Evolutionary conservation across 2,113 vertebrate genomes (phyloP).

Genomic region (Atractosteus spatula): DNA sequence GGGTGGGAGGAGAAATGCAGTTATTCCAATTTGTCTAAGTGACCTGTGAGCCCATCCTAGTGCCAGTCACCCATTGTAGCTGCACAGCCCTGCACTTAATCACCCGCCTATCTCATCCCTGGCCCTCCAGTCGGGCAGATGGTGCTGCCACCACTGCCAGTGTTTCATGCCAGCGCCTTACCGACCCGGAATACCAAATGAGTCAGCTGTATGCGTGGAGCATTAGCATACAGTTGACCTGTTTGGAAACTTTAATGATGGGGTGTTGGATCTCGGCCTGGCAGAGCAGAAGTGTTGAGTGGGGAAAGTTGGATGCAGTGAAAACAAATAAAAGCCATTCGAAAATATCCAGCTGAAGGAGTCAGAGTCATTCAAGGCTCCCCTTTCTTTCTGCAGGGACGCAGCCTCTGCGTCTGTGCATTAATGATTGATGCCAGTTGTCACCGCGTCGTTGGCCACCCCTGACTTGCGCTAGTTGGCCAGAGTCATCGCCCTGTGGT

Average conservation of each 20-base stretch:
- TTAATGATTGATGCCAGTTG: too few relatives aligned
- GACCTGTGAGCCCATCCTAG: conserved; percentile 20
- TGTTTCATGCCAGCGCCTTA: conserved; percentile 33
- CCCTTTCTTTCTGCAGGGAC: conserved; percentile 36
- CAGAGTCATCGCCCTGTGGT: too few relatives aligned
- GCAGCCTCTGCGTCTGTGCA: too few relatives aligned
- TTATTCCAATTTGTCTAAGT: conserved; percentile 40
- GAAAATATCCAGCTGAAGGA: conserved; percentile 47
- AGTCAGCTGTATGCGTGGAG: conserved; percentile 57
- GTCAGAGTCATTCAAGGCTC: conserved; percentile 40
- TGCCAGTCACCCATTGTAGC: conserved; percentile 41
- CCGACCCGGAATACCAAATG: conserved; percentile 37
- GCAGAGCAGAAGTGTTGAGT: conserved; percentile 34
- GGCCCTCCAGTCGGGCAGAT: conserved; percentile 50
- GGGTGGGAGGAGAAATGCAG: conserved; percentile 57
- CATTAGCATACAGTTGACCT: conserved; percentile 66
- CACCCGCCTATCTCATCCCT: conserved; percentile 45
- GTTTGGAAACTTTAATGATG: conserved; percentile 49
- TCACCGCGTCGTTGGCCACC: too few relatives aligned
- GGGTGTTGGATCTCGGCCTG: conserved; percentile 21
- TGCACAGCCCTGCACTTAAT: conserved; percentile 35
- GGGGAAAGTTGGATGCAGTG: conserved; percentile 33
- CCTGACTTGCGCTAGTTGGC: too few relatives aligned
- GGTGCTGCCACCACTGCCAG: conserved; percentile 43
- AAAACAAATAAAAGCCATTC: conserved; percentile 27